Evolutionary conservation across 2,888 invertebrate species (phyloP).

Genomic region (Ariolimax columbianus): DNA sequence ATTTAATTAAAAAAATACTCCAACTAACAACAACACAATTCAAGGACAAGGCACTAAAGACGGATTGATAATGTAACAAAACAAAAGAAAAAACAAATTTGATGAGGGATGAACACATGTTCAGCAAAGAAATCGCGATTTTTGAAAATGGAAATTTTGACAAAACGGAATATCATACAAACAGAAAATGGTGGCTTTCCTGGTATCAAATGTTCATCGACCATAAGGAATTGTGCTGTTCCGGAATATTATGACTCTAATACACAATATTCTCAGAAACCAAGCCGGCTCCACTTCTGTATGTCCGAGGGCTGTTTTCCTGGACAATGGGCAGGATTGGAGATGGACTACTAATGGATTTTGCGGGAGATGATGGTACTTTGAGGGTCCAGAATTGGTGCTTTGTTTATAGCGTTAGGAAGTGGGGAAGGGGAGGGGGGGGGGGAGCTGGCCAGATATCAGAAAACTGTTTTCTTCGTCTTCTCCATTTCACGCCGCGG

Average conservation of each 20-base stretch:
- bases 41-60: too few species aligned
- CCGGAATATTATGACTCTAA: slow-evolving; percentile 42
- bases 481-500: too few species aligned
- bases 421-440: not conserved
- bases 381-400: not conserved
- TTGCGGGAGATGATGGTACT: slow-evolving; percentile 31
- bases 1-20: too few species aligned
- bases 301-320: slow-evolving; percentile 29
- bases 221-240: slow-evolving; percentile 36
- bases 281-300: slow-evolving; percentile 29
- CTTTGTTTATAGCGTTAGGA: slow-evolving; percentile 13
- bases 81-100: too few species aligned
- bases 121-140: too few species aligned
- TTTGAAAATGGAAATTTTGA: not conserved
- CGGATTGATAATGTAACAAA: too few species aligned
- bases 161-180: slow-evolving; percentile 24
- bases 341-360: slow-evolving; percentile 45
- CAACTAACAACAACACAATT: too few species aligned
- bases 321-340: slow-evolving; percentile 37
- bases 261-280: slow-evolving; percentile 35
- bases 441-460: not conserved
- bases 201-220: slow-evolving; percentile 46
- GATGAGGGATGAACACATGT: not conserved
- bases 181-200: not conserved
- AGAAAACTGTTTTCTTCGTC: not conserved